Conservation (phyloP, 2,888 invertebrate species). For the Lycocerus yunnanus region DNA sequence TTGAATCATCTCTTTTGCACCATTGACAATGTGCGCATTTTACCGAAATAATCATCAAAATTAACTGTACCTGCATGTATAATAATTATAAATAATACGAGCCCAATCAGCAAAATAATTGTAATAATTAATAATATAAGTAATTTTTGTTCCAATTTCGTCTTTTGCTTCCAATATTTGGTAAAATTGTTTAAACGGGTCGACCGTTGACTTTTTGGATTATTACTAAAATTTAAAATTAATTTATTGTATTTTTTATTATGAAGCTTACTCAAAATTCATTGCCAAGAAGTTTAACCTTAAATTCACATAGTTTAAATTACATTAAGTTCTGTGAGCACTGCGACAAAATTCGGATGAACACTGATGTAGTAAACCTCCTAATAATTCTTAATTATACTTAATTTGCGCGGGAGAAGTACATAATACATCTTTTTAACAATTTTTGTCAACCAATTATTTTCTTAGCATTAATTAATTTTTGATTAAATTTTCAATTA, state of each 20-base stretch:
- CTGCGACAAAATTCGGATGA: background rate
- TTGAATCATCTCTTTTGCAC: background rate
- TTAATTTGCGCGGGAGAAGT: background rate
- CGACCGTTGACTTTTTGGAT: background rate
- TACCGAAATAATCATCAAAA: background rate
- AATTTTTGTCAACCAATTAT: background rate
- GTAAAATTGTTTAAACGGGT: background rate
- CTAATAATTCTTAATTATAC: constrained; percentile 2
- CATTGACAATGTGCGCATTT: background rate
- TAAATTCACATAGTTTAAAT: background rate
- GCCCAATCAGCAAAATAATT: background rate
- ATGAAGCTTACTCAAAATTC: background rate
- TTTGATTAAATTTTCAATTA: background rate
- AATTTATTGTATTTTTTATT: background rate
- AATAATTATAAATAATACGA: background rate
- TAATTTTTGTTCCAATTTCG: constrained; percentile 9
- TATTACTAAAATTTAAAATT: background rate
- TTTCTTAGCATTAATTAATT: background rate
- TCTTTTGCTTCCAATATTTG: background rate
- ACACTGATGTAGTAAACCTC: background rate
- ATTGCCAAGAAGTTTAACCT: background rate
- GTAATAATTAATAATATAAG: background rate
- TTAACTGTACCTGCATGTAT: constrained; percentile 3
- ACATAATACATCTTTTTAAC: background rate
- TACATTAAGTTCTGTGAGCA: background rate